phyloP scores from a whole-genome alignment of 1,140 invertebrate genomes.

The Calliopsis andreniformis region DNA sequence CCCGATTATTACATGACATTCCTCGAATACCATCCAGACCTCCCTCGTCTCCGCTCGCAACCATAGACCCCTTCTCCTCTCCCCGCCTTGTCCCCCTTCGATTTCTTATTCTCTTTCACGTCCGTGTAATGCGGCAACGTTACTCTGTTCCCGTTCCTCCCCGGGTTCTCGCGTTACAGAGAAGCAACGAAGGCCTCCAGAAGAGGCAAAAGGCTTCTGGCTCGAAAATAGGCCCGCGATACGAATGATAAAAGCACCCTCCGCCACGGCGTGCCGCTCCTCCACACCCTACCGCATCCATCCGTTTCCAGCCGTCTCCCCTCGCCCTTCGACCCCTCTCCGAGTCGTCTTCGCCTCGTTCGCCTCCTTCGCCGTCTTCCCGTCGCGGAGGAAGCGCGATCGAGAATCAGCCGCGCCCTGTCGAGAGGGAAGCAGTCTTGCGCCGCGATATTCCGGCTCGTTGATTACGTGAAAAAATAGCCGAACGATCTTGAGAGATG shows the following conservation, averaged over 20 bases:
- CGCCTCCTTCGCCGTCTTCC: slow-evolving; percentile 8
- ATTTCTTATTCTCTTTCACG: slow-evolving; percentile 26
- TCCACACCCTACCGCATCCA: background rate
- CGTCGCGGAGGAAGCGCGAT: slow-evolving; percentile 35
- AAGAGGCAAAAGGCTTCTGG: slow-evolving; percentile 57
- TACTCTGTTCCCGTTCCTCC: slow-evolving; percentile 58
- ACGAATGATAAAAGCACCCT: slow-evolving; percentile 65
- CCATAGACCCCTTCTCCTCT: slow-evolving; percentile 48
- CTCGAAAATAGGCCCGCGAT: slow-evolving; percentile 62
- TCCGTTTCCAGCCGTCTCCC: background rate
- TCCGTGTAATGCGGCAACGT: slow-evolving; percentile 20
- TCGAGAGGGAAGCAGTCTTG: slow-evolving; percentile 1
- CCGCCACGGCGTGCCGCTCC: slow-evolving; percentile 15
- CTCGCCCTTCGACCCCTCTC: slow-evolving; percentile 12
- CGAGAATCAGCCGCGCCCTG: slow-evolving; percentile 59
- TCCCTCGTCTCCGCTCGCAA: slow-evolving; percentile 62
- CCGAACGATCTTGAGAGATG: background rate
- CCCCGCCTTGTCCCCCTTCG: slow-evolving; percentile 41
- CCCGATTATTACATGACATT: slow-evolving; percentile 81
- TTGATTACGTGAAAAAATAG: slow-evolving; percentile 9
- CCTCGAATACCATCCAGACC: slow-evolving; percentile 77
- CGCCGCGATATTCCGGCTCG: slow-evolving; percentile 17
- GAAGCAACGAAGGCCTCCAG: slow-evolving; percentile 42
- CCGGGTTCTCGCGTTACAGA: slow-evolving; percentile 51
- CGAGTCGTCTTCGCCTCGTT: slow-evolving; percentile 25